Conservation (phyloP, 2,113 vertebrate species). For the rat (Rattus norvegicus) region DNA sequence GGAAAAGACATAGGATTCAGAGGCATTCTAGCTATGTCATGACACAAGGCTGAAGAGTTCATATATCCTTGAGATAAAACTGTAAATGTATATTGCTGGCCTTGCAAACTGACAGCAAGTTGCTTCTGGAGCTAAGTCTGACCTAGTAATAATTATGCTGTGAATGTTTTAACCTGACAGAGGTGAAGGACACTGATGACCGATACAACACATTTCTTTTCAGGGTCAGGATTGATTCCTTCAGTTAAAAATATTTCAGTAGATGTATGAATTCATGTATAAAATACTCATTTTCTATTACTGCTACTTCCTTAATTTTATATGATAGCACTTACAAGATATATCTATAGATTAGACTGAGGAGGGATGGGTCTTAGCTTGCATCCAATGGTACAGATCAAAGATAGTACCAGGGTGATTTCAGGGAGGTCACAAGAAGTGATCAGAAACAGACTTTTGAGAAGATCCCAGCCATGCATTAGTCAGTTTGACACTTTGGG, state of each 20-base stretch:
- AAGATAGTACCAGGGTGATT: conserved; percentile 63
- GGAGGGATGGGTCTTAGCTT: not conserved
- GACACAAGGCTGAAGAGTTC: too few species aligned
- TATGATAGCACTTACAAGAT: not conserved
- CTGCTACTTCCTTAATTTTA: not conserved
- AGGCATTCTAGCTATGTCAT: too few species aligned
- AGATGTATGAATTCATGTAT: conserved; percentile 12
- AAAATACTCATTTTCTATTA: conserved; percentile 43
- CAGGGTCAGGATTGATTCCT: not conserved
- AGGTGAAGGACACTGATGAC: not conserved
- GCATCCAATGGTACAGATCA: conserved; percentile 71
- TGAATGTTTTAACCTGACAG: not conserved
- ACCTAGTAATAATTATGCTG: not conserved
- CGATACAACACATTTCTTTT: not conserved
- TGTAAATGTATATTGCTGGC: too few species aligned
- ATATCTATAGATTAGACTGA: not conserved
- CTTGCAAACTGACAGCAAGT: too few species aligned
- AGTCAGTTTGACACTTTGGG: fast-evolving
- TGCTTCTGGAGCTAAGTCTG: not conserved
- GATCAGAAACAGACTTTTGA: not conserved
- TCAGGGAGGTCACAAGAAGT: conserved; percentile 36
- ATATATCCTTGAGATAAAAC: too few species aligned
- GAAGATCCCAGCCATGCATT: fast-evolving
- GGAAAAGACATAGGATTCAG: too few species aligned
- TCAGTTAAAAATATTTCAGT: not conserved